Conservation (phyloP, 2,797 vertebrate species). For the Pteropus rufus region DNA sequence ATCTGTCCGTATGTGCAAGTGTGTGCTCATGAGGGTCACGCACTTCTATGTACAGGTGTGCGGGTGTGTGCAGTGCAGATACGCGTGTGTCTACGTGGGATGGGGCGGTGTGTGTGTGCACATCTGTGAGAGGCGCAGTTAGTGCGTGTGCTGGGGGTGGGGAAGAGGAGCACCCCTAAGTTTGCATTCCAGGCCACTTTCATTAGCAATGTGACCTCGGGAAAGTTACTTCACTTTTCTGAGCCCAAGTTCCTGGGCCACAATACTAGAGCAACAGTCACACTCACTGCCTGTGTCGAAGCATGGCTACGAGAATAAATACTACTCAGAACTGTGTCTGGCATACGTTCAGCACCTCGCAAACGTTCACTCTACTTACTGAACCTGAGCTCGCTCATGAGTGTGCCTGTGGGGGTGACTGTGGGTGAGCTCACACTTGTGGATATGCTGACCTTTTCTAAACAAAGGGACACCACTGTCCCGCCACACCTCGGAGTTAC, state of each 20-base stretch:
- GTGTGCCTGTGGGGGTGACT: not conserved
- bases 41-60: not conserved
- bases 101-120: not conserved
- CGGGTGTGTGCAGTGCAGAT: not conserved
- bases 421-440: not conserved
- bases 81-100: not conserved
- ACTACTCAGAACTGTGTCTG: not conserved
- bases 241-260: not conserved
- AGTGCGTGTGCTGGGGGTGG: not conserved
- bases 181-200: not conserved
- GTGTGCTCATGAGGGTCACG: not conserved
- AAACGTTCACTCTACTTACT: rapidly evolving
- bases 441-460: not conserved
- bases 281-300: rapidly evolving
- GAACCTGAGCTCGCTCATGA: rapidly evolving
- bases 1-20: not conserved
- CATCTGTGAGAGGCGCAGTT: rapidly evolving
- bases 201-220: not conserved
- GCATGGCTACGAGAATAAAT: not conserved
- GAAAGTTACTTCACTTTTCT: slow-evolving; percentile 21
- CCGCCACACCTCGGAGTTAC: not conserved
- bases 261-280: not conserved
- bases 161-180: not conserved
- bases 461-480: not conserved
- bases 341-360: rapidly evolving